These are phyloP conservation scores for Xenopus tropicalis DNA, from an alignment of 2,113 vertebrate species.

Conservation along the genomic window DNA sequence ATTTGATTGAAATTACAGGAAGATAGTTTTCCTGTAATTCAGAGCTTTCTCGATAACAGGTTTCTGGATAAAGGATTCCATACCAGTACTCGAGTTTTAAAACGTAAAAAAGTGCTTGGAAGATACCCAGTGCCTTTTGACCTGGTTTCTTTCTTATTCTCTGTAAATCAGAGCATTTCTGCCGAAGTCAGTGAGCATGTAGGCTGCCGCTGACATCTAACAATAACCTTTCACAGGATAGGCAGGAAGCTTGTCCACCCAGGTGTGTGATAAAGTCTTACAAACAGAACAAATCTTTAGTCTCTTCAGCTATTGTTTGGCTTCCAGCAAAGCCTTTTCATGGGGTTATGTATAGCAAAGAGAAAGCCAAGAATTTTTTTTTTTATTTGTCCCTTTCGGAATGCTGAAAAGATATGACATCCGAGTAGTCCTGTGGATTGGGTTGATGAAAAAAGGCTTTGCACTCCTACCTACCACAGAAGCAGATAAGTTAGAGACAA, in stretches of 20 bases:
- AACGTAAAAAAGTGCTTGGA: too few relatives aligned
- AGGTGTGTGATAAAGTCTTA: conserved; percentile 56
- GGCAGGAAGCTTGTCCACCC: conserved; percentile 63
- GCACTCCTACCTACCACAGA: conserved; percentile 65
- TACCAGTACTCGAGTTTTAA: too few relatives aligned
- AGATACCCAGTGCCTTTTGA: too few relatives aligned
- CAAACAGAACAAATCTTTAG: conserved; percentile 45
- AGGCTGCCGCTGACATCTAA: conserved; percentile 61
- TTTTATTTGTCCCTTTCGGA: conserved; percentile 52
- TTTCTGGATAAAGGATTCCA: too few relatives aligned
- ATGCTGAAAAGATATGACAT: conserved; percentile 71
- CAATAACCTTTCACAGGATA: conserved; percentile 73
- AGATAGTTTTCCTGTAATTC: too few relatives aligned
- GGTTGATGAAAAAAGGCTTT: conserved; percentile 54
- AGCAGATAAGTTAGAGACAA: not conserved
- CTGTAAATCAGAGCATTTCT: too few relatives aligned
- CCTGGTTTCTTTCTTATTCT: too few relatives aligned
- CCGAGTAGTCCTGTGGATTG: conserved; percentile 62
- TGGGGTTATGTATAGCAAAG: conserved; percentile 7
- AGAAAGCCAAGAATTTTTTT: conserved; percentile 39
- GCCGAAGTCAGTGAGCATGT: conserved; percentile 7
- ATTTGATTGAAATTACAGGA: too few relatives aligned
- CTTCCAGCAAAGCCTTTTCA: conserved; percentile 49
- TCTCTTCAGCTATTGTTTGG: conserved; percentile 52
- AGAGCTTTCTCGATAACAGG: too few relatives aligned